A percentile compares a stretch with the other conserved stretches of the same genome.
phyloP scores from a whole-genome alignment of 2,888 invertebrate genomes.

The Mythimna lalbum region DNA sequence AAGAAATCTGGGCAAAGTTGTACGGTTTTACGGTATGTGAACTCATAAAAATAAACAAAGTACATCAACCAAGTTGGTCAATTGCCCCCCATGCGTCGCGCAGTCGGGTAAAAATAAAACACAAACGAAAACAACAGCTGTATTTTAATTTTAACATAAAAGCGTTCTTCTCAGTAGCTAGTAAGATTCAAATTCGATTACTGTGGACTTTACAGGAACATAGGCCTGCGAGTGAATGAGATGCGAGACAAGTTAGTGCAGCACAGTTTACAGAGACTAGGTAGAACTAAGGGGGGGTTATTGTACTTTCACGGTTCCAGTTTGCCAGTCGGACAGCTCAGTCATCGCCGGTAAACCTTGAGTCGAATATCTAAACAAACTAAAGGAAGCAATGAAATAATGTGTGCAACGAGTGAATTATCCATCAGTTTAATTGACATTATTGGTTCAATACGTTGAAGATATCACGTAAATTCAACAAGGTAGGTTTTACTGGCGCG shows the following conservation, averaged over 20 bases:
- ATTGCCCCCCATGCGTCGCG: no score
- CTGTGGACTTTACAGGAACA: neutral
- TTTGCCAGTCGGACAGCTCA: neutral
- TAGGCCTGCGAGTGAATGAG: neutral
- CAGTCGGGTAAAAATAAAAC: neutral
- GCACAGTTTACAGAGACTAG: neutral
- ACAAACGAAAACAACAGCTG: neutral
- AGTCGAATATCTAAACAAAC: neutral
- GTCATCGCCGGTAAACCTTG: slow-evolving; percentile 2
- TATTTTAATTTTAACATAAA: slow-evolving; percentile 4
- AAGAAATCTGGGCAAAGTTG: no score
- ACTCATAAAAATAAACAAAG: neutral
- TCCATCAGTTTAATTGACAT: neutral
- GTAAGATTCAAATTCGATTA: slow-evolving; percentile 12
- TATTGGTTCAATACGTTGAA: neutral
- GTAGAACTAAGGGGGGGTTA: no score
- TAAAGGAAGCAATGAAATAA: neutral
- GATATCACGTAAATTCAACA: neutral
- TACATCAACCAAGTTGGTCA: neutral
- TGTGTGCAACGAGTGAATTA: slow-evolving; percentile 4
- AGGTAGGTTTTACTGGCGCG: neutral
- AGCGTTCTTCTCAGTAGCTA: neutral
- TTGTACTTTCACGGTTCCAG: no score
- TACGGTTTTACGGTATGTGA: neutral
- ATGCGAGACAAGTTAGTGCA: neutral